A percentile compares a stretch with the other conserved stretches of the same genome.
Evolutionary conservation across 2,888 invertebrate species (phyloP).

Genomic region (Drosophila stalkeri): DNA sequence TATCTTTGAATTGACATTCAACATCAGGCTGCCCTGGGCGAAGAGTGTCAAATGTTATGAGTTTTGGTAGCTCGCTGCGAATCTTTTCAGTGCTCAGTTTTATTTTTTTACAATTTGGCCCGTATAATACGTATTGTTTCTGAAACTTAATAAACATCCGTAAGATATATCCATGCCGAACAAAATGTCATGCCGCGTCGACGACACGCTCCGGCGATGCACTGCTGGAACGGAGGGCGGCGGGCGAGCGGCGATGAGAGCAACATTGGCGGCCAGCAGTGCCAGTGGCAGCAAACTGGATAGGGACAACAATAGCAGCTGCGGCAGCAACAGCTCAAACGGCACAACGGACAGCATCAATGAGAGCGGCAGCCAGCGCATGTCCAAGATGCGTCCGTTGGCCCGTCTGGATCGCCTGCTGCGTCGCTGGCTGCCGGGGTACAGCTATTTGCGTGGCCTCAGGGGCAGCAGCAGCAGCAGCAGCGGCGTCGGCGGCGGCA

Average conservation of each 20-base stretch:
- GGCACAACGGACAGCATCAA: neutral
- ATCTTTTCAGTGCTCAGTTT: constrained; percentile 13
- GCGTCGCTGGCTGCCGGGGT: constrained; percentile 66
- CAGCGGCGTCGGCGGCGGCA: neutral
- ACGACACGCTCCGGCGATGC: constrained; percentile 6
- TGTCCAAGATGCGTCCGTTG: constrained; percentile 29
- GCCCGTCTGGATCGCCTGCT: constrained; percentile 53
- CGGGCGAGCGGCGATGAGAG: neutral
- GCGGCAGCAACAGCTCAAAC: neutral
- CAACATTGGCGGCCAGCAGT: neutral
- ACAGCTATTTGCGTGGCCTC: constrained; percentile 47
- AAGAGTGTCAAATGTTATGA: neutral
- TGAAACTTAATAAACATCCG: neutral
- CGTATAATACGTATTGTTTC: constrained; percentile 21
- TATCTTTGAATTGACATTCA: neutral
- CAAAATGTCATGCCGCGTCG: constrained; percentile 11
- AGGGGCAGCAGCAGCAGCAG: neutral
- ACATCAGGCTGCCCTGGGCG: constrained; percentile 11
- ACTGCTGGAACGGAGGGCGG: neutral
- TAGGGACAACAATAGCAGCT: neutral
- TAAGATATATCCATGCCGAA: constrained; percentile 23
- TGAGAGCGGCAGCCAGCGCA: constrained; percentile 3
- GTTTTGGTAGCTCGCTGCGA: neutral
- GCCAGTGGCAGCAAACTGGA: neutral
- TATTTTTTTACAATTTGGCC: constrained; percentile 16